These are phyloP conservation scores for Oophaga pumilio DNA, from an alignment of 2,113 vertebrate genomes.

Conservation along the genomic window DNA sequence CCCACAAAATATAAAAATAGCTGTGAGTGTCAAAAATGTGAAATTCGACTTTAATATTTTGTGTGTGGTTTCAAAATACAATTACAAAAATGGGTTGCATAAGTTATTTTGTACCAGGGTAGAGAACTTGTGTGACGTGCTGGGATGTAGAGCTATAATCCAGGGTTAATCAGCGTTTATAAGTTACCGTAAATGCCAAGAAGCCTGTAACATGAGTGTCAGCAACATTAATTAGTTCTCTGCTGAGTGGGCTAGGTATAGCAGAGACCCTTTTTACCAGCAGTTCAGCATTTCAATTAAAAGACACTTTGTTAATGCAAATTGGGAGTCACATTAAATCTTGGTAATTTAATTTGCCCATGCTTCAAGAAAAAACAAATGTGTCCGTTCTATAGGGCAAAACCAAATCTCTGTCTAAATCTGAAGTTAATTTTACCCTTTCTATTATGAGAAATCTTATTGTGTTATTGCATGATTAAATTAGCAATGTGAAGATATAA, in stretches of 20 bases:
- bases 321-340: not conserved
- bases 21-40: not conserved
- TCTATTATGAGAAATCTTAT: not conserved
- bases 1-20: not conserved
- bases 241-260: not conserved
- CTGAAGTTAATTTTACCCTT: not conserved
- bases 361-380: not conserved
- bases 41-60: not conserved
- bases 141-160: not conserved
- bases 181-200: not conserved
- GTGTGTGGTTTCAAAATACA: not conserved
- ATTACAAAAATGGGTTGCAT: not conserved
- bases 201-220: not conserved
- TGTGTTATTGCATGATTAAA: not conserved
- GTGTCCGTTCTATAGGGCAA: not conserved
- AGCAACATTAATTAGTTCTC: constrained; percentile 6
- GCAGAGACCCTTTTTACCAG: not conserved
- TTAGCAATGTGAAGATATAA: not conserved
- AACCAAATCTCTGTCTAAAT: not conserved
- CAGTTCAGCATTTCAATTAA: constrained; percentile 21
- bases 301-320: constrained; percentile 20
- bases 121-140: not conserved
- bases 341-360: constrained; percentile 18
- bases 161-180: constrained; percentile 12
- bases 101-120: not conserved